Conservation (phyloP, 2,113 vertebrate species). For the Periophthalmodon schlosseri region DNA sequence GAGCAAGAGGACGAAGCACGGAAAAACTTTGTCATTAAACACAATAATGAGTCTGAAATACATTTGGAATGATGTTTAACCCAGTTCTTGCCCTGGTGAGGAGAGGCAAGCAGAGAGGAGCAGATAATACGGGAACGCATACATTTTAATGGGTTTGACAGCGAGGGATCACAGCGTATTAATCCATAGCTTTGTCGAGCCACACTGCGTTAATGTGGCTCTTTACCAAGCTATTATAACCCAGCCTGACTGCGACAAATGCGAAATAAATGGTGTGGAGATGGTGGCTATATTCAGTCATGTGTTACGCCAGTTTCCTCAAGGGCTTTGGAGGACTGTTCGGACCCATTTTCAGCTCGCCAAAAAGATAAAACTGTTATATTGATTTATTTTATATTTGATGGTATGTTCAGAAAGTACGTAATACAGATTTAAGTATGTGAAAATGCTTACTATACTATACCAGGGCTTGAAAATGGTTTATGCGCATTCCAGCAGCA, state of each 20-base stretch:
- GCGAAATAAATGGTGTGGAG: constrained; percentile 49
- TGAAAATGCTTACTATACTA: neutral
- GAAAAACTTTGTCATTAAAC: constrained; percentile 46
- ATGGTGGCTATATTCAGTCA: constrained; percentile 32
- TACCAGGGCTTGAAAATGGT: neutral
- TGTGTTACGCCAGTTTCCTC: constrained; percentile 3
- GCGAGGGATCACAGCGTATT: constrained; percentile 63
- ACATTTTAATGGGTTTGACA: constrained; percentile 69
- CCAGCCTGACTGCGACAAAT: constrained; percentile 50
- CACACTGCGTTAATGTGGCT: constrained; percentile 59
- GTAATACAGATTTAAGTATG: neutral
- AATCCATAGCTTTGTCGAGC: constrained; percentile 62
- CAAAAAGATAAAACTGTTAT: no score
- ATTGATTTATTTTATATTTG: neutral
- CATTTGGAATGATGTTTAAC: constrained; percentile 54
- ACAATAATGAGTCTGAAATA: constrained; percentile 59
- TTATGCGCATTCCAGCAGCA: neutral
- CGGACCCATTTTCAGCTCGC: neutral
- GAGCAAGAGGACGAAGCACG: constrained; percentile 12
- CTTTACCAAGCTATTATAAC: constrained; percentile 58
- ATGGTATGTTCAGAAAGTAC: neutral
- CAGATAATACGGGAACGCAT: constrained; percentile 65
- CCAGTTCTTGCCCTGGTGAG: constrained; percentile 32
- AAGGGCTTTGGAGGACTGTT: constrained; percentile 6
- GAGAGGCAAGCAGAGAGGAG: constrained; percentile 36